Evolutionary conservation across 2,113 vertebrate genomes (phyloP).

Genomic region (Lipophrys pholis): DNA sequence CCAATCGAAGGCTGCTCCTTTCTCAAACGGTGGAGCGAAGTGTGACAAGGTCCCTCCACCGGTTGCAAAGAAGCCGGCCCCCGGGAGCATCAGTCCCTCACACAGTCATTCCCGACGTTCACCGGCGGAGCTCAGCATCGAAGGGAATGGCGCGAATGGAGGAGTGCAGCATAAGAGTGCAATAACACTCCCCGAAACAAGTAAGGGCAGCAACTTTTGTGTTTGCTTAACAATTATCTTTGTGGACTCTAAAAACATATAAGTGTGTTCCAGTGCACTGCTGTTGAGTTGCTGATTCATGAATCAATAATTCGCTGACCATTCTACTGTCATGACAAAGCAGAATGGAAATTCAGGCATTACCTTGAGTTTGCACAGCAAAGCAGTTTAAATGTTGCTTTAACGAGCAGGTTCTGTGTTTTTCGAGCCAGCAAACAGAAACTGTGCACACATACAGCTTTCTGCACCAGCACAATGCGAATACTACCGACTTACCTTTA

Average conservation of each 20-base stretch:
- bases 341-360: slow-evolving; percentile 43
- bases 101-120: slow-evolving; percentile 14
- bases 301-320: slow-evolving; percentile 24
- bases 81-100: slow-evolving; percentile 58
- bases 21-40: slow-evolving; percentile 77
- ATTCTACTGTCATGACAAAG: slow-evolving; percentile 26
- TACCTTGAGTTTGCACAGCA: slow-evolving; percentile 10
- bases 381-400: slow-evolving; percentile 23
- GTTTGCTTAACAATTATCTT: slow-evolving; percentile 2
- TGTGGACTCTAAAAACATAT: background rate
- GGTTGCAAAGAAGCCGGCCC: slow-evolving; percentile 91
- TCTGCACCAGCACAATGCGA: slow-evolving; percentile 8
- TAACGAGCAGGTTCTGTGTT: slow-evolving; percentile 7
- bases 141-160: slow-evolving; percentile 63
- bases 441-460: background rate
- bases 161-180: slow-evolving; percentile 59
- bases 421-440: background rate
- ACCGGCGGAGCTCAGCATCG: slow-evolving; percentile 40
- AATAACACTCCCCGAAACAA: slow-evolving; percentile 60
- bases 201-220: slow-evolving; percentile 57
- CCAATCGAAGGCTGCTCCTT: slow-evolving; percentile 70
- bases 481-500: slow-evolving; percentile 6
- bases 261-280: background rate
- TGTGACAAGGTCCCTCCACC: slow-evolving; percentile 91
- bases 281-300: slow-evolving; percentile 34